These are phyloP conservation scores for Daktulosphaira vitifoliae DNA, from an alignment of 1,140 invertebrate species.

Conservation along the genomic window DNA sequence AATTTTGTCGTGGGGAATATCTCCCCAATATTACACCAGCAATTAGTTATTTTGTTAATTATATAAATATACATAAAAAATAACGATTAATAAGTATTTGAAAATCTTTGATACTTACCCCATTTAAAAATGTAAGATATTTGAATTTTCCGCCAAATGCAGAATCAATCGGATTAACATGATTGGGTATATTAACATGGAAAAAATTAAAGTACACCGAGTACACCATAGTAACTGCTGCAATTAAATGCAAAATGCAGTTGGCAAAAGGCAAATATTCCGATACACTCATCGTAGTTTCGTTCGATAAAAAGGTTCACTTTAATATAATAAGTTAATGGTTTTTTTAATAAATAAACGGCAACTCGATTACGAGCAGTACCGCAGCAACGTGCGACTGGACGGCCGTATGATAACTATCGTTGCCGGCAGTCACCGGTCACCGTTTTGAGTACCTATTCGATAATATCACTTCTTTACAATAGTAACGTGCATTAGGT, in stretches of 20 bases:
- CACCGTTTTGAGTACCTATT: not conserved
- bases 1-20: no score
- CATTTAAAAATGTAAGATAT: constrained; percentile 76
- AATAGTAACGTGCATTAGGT: no score
- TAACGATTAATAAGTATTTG: no score
- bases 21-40: no score
- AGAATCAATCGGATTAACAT: constrained; percentile 43
- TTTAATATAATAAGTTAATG: no score
- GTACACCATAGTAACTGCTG: constrained; percentile 60
- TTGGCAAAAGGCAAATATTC: not conserved
- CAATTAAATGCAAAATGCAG: constrained; percentile 51
- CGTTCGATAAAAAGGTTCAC: no score
- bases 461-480: no score
- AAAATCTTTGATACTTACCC: constrained; percentile 55
- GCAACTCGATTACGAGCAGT: not conserved
- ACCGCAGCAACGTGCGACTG: not conserved
- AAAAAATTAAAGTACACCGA: constrained; percentile 43
- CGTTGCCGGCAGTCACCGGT: not conserved
- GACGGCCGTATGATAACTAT: not conserved
- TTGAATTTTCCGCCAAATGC: constrained; percentile 70
- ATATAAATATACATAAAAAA: no score
- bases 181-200: constrained; percentile 55
- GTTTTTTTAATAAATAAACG: no score
- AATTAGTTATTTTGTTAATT: no score
- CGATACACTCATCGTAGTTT: not conserved